These are phyloP conservation scores for Drosophila orena DNA, from an alignment of 1,140 invertebrate genomes.

Conservation along the genomic window DNA sequence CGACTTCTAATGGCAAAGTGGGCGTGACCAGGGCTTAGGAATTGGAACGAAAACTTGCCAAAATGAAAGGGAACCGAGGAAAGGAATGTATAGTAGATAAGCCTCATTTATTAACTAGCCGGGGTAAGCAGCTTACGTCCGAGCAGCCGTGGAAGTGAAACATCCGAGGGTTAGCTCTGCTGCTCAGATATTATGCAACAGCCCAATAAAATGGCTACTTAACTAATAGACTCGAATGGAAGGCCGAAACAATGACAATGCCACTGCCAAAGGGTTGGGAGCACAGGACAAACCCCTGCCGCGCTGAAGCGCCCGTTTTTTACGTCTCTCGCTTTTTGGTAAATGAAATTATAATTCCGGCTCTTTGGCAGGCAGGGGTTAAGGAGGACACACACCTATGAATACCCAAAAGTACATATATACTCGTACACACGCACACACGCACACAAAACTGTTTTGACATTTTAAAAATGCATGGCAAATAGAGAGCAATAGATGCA, in stretches of 20 bases:
- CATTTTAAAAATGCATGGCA: constrained; percentile 72
- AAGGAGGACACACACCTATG: constrained; percentile 8
- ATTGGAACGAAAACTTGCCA: constrained; percentile 48
- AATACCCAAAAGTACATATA: too few species aligned
- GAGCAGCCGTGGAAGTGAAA: constrained; percentile 35
- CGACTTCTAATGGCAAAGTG: constrained; percentile 77
- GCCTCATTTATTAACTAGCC: constrained; percentile 79
- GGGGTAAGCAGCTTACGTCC: constrained; percentile 74
- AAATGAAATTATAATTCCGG: constrained; percentile 79
- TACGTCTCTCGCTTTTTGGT: constrained; percentile 40
- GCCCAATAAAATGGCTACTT: constrained; percentile 79
- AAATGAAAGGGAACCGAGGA: constrained; percentile 24
- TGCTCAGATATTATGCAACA: constrained; percentile 65
- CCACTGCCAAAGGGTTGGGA: constrained; percentile 52
- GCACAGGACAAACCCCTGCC: constrained; percentile 65
- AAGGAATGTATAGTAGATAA: constrained; percentile 58
- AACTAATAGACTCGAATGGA: constrained; percentile 70
- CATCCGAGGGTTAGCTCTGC: constrained; percentile 22
- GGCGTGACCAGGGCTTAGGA: constrained; percentile 74
- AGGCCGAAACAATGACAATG: constrained; percentile 50
- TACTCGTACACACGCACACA: constrained; percentile 23
- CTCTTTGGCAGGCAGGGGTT: constrained; percentile 35
- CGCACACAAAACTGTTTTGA: constrained; percentile 76
- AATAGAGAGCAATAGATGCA: constrained; percentile 38
- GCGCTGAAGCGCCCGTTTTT: constrained; percentile 32